These are phyloP conservation scores for Sciurus carolinensis DNA, from an alignment of 2,797 vertebrate genomes.

Conservation along the genomic window DNA sequence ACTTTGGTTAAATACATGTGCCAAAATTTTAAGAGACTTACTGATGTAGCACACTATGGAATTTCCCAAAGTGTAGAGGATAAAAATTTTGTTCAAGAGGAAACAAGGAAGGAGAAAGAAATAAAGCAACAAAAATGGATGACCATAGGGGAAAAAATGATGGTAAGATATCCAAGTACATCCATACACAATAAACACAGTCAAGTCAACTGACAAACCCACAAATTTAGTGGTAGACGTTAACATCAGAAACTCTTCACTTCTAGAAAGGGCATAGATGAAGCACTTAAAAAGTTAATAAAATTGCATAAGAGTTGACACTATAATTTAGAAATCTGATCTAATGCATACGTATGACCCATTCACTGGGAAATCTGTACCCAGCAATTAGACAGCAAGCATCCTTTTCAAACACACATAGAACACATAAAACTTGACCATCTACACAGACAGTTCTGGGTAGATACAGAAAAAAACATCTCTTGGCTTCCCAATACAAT, in stretches of 20 bases:
- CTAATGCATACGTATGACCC: background rate
- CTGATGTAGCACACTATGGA: background rate
- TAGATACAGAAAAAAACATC: background rate
- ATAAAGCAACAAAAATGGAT: background rate
- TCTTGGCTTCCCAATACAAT: background rate
- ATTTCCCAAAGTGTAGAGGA: background rate
- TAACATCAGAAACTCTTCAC: background rate
- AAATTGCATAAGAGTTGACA: background rate
- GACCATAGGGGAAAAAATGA: background rate
- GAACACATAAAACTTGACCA: background rate
- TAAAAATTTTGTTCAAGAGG: background rate
- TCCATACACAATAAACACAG: background rate
- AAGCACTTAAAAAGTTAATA: background rate
- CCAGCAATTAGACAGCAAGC: background rate
- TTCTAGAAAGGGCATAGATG: background rate
- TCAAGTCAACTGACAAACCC: background rate
- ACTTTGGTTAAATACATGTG: background rate
- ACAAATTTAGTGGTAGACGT: background rate
- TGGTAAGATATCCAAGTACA: background rate
- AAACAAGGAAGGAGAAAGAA: background rate
- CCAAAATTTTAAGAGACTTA: slow-evolving; percentile 19
- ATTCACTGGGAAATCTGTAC: background rate
- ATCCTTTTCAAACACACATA: background rate
- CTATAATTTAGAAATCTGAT: background rate
- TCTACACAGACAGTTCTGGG: background rate